Percentiles rank a stretch among this genome's conserved stretches.
Evolutionary conservation across 2,797 vertebrate species (phyloP).

Genomic region (Steatocranus sp.): DNA sequence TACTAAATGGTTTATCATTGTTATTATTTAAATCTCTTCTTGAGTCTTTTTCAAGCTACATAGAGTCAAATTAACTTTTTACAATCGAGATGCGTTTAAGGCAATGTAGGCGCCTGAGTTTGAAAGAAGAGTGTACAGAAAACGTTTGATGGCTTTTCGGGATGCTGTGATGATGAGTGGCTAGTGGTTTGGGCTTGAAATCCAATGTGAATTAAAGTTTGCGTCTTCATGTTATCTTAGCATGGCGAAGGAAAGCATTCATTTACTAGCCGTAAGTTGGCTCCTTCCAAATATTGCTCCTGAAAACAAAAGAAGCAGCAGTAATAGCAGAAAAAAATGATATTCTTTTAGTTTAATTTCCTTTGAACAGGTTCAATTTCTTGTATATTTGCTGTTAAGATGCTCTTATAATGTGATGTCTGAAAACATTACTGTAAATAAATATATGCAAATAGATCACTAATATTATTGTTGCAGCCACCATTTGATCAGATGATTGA

Average conservation of each 20-base stretch:
- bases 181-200: background rate
- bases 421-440: accelerated
- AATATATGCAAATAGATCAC: background rate
- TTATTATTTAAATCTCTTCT: background rate
- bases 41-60: background rate
- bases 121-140: background rate
- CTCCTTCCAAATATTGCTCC: background rate
- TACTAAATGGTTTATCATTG: background rate
- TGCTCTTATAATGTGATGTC: background rate
- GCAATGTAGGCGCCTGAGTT: accelerated
- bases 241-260: accelerated
- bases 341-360: background rate
- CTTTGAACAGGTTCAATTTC: background rate
- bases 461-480: background rate
- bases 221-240: background rate
- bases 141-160: background rate
- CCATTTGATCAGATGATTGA: background rate
- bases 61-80: background rate
- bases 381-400: background rate
- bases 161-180: background rate
- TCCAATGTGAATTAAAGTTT: accelerated
- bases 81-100: background rate
- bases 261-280: background rate
- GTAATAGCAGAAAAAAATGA: background rate
- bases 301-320: background rate